A percentile compares a stretch with the other conserved stretches of the same genome.
These are phyloP conservation scores for Rhopilema esculentum DNA, from an alignment of 30 jellyfish, hydroid and myxozoan species.

Conservation along the genomic window DNA sequence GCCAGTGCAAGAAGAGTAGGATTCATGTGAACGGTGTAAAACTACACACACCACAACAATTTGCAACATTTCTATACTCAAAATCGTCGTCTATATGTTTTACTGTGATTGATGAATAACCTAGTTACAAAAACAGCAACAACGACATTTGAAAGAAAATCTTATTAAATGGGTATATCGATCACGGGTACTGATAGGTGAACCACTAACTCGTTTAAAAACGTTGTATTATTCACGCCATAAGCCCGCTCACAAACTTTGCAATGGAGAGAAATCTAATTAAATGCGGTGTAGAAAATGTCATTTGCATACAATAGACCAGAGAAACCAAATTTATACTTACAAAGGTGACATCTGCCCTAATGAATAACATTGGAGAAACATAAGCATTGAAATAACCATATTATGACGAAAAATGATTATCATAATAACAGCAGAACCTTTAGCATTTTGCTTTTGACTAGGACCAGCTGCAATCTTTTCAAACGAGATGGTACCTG, in stretches of 20 bases:
- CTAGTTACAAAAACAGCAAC: conserved; percentile 3
- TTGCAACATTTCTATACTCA: too few species aligned
- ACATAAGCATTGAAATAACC: neutral
- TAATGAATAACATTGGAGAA: neutral
- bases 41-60: too few species aligned
- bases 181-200: conserved; percentile 38
- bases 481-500: too few species aligned
- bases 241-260: conserved; percentile 7
- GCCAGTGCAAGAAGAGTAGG: too few species aligned
- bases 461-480: too few species aligned
- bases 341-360: neutral
- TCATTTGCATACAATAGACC: neutral
- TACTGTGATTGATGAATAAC: too few species aligned
- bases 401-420: neutral
- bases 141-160: conserved; percentile 6
- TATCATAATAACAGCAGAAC: neutral
- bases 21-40: too few species aligned
- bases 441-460: too few species aligned
- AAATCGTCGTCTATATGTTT: too few species aligned
- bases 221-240: conserved; percentile 24
- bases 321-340: neutral
- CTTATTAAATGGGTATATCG: conserved; percentile 36
- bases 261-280: conserved; percentile 10
- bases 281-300: conserved; percentile 11
- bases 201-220: conserved; percentile 44